Conservation (phyloP, 2,113 vertebrate genomes). For the Hemiprocne comata region DNA sequence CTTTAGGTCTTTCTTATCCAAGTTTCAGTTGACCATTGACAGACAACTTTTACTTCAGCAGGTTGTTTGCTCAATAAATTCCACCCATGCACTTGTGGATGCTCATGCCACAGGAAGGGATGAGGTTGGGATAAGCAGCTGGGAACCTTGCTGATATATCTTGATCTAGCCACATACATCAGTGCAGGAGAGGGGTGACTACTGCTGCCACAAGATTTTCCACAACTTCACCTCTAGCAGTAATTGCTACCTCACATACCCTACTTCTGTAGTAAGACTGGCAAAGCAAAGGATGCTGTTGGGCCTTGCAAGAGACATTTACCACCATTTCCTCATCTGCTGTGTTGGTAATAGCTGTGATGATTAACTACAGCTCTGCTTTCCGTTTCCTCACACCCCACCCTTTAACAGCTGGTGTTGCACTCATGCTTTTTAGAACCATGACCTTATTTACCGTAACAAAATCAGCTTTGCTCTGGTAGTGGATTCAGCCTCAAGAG, state of each 20-base stretch:
- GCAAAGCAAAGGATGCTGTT: not conserved
- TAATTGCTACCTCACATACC: not conserved
- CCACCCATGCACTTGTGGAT: not conserved
- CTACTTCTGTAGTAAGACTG: not conserved
- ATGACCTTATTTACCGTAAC: not conserved
- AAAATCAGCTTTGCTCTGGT: not conserved
- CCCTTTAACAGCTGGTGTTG: not conserved
- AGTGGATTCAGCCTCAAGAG: not conserved
- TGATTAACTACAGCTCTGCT: not conserved
- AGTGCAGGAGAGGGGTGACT: not conserved
- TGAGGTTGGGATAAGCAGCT: not conserved
- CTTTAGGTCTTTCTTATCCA: not conserved
- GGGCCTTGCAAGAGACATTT: not conserved
- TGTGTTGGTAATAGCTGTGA: not conserved
- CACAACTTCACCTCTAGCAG: not conserved
- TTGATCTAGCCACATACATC: not conserved
- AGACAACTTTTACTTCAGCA: rapidly evolving
- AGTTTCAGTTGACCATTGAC: not conserved
- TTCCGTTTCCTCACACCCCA: not conserved
- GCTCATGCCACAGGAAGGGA: not conserved
- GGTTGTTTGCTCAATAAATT: not conserved
- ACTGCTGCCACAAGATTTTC: not conserved
- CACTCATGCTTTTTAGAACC: not conserved
- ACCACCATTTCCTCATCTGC: not conserved
- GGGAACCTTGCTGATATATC: not conserved